Evolutionary conservation across 2,888 invertebrate species (phyloP).

Genomic region (Crematogaster levior): DNA sequence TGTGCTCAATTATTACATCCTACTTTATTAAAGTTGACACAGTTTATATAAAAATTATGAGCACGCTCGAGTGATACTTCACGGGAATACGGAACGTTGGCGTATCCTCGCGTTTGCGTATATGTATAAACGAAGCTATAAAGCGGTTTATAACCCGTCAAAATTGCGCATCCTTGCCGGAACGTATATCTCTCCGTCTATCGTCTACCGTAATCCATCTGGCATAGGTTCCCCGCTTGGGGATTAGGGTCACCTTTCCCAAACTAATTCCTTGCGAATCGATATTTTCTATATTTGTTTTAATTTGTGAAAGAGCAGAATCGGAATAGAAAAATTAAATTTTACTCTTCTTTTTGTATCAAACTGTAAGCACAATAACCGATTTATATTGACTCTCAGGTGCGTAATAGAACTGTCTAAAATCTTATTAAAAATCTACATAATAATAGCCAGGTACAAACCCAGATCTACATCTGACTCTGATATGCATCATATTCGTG

Average conservation of each 20-base stretch:
- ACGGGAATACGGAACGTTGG: background rate
- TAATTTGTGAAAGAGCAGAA: conserved; percentile 27
- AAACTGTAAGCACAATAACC: conserved; percentile 1
- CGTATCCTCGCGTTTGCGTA: background rate
- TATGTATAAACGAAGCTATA: conserved; percentile 31
- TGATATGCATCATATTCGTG: background rate
- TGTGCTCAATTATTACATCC: conserved; percentile 4
- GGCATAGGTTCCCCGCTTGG: conserved; percentile 28
- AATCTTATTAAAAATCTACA: conserved; percentile 37
- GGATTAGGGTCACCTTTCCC: conserved; percentile 29
- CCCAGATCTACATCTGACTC: background rate
- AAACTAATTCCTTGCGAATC: conserved; percentile 32
- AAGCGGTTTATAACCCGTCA: conserved; percentile 29
- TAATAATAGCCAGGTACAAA: conserved; percentile 27
- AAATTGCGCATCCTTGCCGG: background rate
- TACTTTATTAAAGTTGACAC: conserved; percentile 7
- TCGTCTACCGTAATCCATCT: conserved; percentile 21
- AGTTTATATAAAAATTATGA: conserved; percentile 51
- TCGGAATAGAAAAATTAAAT: conserved; percentile 22
- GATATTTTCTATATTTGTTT: conserved; percentile 43
- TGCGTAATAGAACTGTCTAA: background rate
- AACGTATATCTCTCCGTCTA: background rate
- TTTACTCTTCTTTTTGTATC: conserved; percentile 8
- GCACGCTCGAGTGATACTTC: conserved; percentile 28
- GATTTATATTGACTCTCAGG: conserved; percentile 3